Base-by-base conservation (phyloP, 2,797 vertebrate genomes). In the Trichosurus vulpecula region DNA sequence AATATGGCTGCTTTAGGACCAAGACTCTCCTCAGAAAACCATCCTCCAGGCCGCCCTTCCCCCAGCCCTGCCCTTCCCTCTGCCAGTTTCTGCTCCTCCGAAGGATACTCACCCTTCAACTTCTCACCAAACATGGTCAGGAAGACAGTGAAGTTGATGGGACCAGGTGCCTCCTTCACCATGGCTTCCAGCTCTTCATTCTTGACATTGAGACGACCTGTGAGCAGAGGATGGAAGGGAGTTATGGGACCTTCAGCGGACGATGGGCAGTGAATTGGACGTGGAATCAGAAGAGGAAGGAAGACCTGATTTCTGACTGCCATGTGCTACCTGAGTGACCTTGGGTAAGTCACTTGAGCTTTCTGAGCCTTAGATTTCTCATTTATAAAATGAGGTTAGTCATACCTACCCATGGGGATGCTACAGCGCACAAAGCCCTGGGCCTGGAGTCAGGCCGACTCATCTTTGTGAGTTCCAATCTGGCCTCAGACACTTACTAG, bases 101-200 rank as follows among this genome's bases (percentile, higher is more conserved):
- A 96, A 91, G 97, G 96, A 92, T 91, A 2, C 98, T 97, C 97
- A 99, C 99, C 99, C 99, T 99, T 99, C 95, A 99, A 99, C 96
- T 99, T 99, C 98, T 99, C 99, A 92, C 99, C 99, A 96, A 99
- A 99, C 99, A 99, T 99, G 14, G 99, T 99, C 74, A 99, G 99
- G 97, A 99, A 99, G 97, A 99, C 98, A 0, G 99, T 99, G 97
- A 99, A 99, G 98, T 99, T 99, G 98, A 99, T 99, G 92, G 99
- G 98, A 51, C 99, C 99, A 0, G 99, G 98, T 16, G 99, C 99
- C 97, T 99, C 99, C 97, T 99, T 99, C 97, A 99, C 98, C 99
- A 99, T 99, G 91, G 98, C 99, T 93, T 99, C 99, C 98, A 99
- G 97, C 97, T 99, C 99, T 95, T 99, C 99, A 0, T 99, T 99